A percentile compares a stretch with the other conserved stretches of the same genome.
These are phyloP conservation scores for Bicyclus anynana DNA, from an alignment of 1,140 invertebrate genomes.

Conservation along the genomic window DNA sequence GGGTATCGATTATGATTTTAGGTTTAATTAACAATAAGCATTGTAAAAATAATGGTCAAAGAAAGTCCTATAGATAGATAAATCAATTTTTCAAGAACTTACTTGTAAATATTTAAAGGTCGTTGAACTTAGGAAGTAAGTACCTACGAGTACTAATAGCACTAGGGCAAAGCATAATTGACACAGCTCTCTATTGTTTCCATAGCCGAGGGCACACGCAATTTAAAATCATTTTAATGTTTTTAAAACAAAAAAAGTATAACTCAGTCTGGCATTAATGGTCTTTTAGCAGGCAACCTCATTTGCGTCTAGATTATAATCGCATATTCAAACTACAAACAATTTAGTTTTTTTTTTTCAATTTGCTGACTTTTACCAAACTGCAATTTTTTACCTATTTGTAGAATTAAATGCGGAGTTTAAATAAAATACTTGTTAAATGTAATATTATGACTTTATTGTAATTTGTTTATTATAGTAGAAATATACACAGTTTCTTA, in stretches of 20 bases:
- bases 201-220: slow-evolving; percentile 2
- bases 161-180: not conserved
- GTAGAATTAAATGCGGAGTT: not conserved
- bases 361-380: not conserved
- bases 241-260: slow-evolving; percentile 5
- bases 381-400: not conserved
- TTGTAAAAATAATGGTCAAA: too few species aligned
- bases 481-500: too few species aligned
- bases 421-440: too few species aligned
- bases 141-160: too few species aligned
- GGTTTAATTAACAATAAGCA: too few species aligned
- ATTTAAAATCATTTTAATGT: slow-evolving; percentile 18
- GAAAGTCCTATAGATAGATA: too few species aligned
- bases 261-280: slow-evolving; percentile 14
- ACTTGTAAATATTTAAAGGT: too few species aligned
- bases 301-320: slow-evolving; percentile 24
- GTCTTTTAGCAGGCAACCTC: slow-evolving; percentile 17
- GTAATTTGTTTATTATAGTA: too few species aligned
- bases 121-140: not conserved
- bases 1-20: too few species aligned
- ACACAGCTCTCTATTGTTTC: slow-evolving; percentile 3
- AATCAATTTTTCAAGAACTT: too few species aligned
- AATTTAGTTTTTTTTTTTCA: not conserved
- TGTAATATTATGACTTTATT: too few species aligned
- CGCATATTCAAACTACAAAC: not conserved